These are phyloP conservation scores for Neria commutata DNA, from an alignment of 2,888 invertebrate genomes.

Conservation along the genomic window DNA sequence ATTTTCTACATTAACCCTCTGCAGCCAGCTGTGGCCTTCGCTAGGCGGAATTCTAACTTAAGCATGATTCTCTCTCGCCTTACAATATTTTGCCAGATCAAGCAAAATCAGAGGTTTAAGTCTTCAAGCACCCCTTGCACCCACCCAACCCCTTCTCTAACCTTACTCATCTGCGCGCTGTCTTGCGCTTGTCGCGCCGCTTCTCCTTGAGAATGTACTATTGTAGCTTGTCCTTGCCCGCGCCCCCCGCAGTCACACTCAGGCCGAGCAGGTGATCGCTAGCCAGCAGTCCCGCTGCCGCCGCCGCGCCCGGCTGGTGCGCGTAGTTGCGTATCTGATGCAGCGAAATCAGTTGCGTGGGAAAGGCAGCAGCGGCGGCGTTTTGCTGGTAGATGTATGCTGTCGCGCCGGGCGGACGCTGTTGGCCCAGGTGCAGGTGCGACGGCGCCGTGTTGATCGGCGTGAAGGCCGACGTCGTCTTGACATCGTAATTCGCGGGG, in stretches of 20 bases:
- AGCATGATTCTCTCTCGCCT: too few relatives aligned
- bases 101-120: too few relatives aligned
- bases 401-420: conserved; percentile 66
- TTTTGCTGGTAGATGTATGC: conserved; percentile 81
- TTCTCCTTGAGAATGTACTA: conserved; percentile 47
- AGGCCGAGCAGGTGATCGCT: conserved; percentile 70
- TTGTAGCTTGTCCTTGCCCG: conserved; percentile 58
- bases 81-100: too few relatives aligned
- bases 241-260: conserved; percentile 53
- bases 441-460: conserved; percentile 87
- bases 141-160: too few relatives aligned
- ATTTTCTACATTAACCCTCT: too few relatives aligned
- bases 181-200: neutral
- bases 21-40: too few relatives aligned
- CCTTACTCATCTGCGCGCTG: neutral
- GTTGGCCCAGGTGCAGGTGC: conserved; percentile 67
- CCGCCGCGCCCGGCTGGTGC: conserved; percentile 73
- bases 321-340: conserved; percentile 97
- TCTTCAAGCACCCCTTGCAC: too few relatives aligned
- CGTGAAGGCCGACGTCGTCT: conserved; percentile 86
- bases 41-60: too few relatives aligned
- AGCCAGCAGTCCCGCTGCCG: conserved; percentile 67
- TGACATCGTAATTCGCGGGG: conserved; percentile 37
- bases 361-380: conserved; percentile 73
- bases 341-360: conserved; percentile 91